A percentile compares a stretch with the other conserved stretches of the same genome.
These are phyloP conservation scores for Nerophis lumbriciformis DNA, from an alignment of 2,113 vertebrate species.

Conservation along the genomic window DNA sequence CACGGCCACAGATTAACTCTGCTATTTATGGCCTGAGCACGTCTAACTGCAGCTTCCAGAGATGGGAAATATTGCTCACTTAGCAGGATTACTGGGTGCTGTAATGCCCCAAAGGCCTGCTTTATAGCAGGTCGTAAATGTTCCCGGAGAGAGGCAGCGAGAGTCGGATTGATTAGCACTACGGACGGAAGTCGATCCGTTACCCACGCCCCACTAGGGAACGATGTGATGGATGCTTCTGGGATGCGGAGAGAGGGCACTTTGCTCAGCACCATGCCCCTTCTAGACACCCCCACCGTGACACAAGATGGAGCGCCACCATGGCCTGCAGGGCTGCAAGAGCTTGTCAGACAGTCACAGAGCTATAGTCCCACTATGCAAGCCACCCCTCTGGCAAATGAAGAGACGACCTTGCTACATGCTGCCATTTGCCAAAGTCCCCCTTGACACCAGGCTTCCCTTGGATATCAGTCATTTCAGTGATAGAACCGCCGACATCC, in stretches of 20 bases:
- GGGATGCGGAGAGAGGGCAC: conserved; percentile 54
- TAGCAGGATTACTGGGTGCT: conserved; percentile 79
- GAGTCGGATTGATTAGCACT: conserved; percentile 74
- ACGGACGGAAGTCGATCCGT: conserved; percentile 71
- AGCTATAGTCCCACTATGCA: conserved; percentile 49
- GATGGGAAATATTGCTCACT: conserved; percentile 81
- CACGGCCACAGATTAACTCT: conserved; percentile 75
- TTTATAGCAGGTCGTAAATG: conserved; percentile 82
- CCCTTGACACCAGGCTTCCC: conserved; percentile 42
- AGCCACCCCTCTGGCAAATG: conserved; percentile 56
- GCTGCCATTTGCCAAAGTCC: conserved; percentile 62
- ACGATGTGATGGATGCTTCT: conserved; percentile 68
- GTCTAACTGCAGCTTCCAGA: conserved; percentile 70
- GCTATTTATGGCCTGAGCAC: conserved; percentile 70
- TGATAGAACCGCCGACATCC: conserved; percentile 36
- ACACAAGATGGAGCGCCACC: conserved; percentile 65
- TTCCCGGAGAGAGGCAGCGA: conserved; percentile 76
- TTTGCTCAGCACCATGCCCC: conserved; percentile 56
- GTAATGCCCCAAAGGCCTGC: conserved; percentile 77
- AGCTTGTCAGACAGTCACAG: conserved; percentile 63
- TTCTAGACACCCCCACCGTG: conserved; percentile 57
- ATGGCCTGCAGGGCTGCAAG: conserved; percentile 50
- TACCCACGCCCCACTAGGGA: conserved; percentile 65
- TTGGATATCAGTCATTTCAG: conserved; percentile 57
- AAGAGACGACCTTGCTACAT: conserved; percentile 65